Base-by-base conservation (phyloP, 2,113 vertebrate species). In the Morone chrysops region DNA sequence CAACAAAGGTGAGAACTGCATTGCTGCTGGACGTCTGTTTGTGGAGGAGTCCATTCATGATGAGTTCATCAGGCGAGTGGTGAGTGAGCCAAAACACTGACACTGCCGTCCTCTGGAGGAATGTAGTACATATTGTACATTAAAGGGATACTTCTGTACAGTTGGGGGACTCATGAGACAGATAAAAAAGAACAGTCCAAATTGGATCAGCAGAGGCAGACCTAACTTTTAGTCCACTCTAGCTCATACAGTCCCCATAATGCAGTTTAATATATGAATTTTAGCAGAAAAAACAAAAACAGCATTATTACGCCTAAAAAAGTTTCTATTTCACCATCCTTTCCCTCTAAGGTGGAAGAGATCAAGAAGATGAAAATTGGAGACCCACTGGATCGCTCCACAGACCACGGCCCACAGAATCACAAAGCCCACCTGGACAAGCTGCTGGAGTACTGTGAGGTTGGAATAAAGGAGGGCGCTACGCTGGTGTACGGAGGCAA, bases 1-100 rank as follows among this genome's bases (percentile, higher is more conserved):
- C 90, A 97, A 97, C 92, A 97, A 97, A 90, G 97, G 97, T 0
- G 97, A 97, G 90, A 97, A 97, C 90, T 97, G 97, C 93, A 97
- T 97, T 0, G 97, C 97, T 0, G 96, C 96, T 0, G 97, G 97
- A 0, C 93, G 97, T 56, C 94, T 97, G 50, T 97, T 97, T 6
- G 85, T 97, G 38, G 97, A 97, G 86, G 95, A 97, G 65, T 95
- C 95, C 0, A 95, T 97, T 70, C 97, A 97, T 0, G 96, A 97
- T 31, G 91, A 94, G 82, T 97, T 91, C 80, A 95, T 97, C 66
- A 78, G 85, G 84, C 94, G 92, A 89, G 96, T 97, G 96, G 97
- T 97, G 82, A 76, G 92, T 82, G 40, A 41, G 38, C 41, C 16
- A 8, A 53, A 61, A 62, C 38, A 9, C 18, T 16, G 18, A 61